phyloP scores from a whole-genome alignment of 2,888 invertebrate species.

The Coleophora flavipennella region DNA sequence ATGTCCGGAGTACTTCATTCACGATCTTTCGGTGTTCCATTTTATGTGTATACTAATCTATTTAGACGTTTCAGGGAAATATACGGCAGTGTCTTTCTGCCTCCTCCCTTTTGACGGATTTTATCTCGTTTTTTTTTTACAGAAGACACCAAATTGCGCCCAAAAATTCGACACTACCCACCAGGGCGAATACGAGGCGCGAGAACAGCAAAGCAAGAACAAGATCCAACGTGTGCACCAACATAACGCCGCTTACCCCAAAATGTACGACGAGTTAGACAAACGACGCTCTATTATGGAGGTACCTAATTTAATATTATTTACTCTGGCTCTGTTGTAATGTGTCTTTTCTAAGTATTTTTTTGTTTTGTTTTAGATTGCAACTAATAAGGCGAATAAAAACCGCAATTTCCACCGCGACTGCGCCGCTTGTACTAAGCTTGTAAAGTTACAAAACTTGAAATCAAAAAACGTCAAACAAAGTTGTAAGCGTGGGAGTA shows the following conservation, averaged over 20 bases:
- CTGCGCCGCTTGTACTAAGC: conserved; percentile 3
- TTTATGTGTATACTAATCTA: no score
- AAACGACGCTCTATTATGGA: conserved; percentile 1
- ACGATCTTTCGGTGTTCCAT: no score
- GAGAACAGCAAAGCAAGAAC: not conserved
- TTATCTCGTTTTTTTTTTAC: not conserved
- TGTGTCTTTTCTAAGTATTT: not conserved
- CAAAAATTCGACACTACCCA: conserved; percentile 1
- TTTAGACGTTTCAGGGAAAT: no score
- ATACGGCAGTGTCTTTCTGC: no score
- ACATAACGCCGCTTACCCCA: conserved; percentile 1
- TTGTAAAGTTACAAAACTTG: not conserved
- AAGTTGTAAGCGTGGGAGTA: not conserved
- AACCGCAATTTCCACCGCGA: not conserved
- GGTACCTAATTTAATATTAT: not conserved
- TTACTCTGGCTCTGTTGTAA: no score
- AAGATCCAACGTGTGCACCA: not conserved
- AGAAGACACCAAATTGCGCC: conserved; percentile 3
- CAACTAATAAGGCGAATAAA: not conserved
- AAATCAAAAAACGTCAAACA: conserved; percentile 1
- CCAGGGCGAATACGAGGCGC: not conserved
- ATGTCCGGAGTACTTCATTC: no score
- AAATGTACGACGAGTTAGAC: not conserved
- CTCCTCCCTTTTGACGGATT: no score
- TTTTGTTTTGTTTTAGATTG: conserved; percentile 1